Evolutionary conservation across 1,140 invertebrate species (phyloP), one percentile per base, ranked within the genome.

Genomic region (Pseudomyrmex sp.): DNA sequence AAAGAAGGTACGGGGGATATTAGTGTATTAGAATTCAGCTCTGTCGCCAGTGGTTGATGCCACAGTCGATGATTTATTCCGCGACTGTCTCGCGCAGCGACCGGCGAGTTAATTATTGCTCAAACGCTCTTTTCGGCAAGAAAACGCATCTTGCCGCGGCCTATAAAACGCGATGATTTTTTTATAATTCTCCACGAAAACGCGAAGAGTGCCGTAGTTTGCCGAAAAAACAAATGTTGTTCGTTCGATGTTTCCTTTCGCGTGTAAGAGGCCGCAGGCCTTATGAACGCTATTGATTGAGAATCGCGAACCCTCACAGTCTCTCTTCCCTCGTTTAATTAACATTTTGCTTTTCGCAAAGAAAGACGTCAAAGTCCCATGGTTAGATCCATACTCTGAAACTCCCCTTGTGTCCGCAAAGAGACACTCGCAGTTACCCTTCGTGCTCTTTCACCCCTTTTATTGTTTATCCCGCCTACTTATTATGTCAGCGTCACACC

Each of bases 231-330:
- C 9, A 9, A 2, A 48, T 35, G 12, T 68, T 13, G 35, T 13
- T 23, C 13, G 48, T 9, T 68, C 26, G 5, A 76, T 3, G 73
- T 26, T 44, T 18, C 84, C 88, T 91, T 91, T 80, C 75, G 85
- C 70, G 4, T 72, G 77, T 1, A 83, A 35, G 59, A 82, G 80
- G 54, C 3, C 23, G 9, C 35, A 12, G 84, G 84, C 76, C 83
- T 83, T 84, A 85, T 90, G 93, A 92, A 93, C 92, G 88, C 88
- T 89, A 77, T 93, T 93, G 92, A 93, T 93, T 93, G 91, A 92
- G 90, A 89, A 89, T 91, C 85, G 83, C 70, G 85, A 74, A 84
- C 88, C 86, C 90, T 18, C 77, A 88, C 61, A 52, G 50, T 52
- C 54, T 61, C 50, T 86, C 86, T 86, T 80, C 88, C 91, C 88